These are phyloP conservation scores for Bubo blakistoni DNA, from an alignment of 2,113 vertebrate species.

Conservation along the genomic window DNA sequence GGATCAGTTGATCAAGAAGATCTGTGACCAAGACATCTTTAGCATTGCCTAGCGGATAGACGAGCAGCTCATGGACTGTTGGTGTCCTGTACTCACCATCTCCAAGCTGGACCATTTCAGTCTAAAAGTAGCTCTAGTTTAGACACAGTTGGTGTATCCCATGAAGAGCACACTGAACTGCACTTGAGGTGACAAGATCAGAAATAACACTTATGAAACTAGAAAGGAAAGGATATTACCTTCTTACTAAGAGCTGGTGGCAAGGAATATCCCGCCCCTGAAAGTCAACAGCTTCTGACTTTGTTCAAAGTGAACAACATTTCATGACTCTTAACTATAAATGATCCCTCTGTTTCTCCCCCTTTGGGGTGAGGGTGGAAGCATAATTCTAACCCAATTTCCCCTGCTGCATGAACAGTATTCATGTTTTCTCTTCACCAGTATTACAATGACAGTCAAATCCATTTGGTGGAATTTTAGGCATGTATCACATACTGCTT, in stretches of 20 bases:
- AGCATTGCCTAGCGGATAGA: not conserved
- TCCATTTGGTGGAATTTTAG: slow-evolving; percentile 19
- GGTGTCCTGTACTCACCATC: not conserved
- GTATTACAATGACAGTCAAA: not conserved
- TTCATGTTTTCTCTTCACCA: not conserved
- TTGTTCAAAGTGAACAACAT: not conserved
- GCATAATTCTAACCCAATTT: not conserved
- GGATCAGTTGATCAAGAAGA: not conserved
- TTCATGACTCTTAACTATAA: not conserved
- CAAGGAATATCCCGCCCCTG: not conserved
- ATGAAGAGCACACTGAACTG: not conserved
- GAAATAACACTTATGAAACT: not conserved
- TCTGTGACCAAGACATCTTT: not conserved
- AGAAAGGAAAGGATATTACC: not conserved
- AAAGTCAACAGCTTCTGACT: not conserved
- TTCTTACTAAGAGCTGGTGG: not conserved
- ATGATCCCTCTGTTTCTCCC: not conserved
- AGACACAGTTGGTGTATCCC: not conserved
- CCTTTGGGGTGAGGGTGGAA: not conserved
- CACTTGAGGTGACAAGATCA: not conserved
- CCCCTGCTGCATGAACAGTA: not conserved
- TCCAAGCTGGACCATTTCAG: not conserved
- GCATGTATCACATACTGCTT: not conserved
- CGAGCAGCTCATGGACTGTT: not conserved
- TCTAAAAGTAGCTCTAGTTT: not conserved